Conservation (phyloP, 2,888 invertebrate genomes). For the Mechanitis messenoides region DNA sequence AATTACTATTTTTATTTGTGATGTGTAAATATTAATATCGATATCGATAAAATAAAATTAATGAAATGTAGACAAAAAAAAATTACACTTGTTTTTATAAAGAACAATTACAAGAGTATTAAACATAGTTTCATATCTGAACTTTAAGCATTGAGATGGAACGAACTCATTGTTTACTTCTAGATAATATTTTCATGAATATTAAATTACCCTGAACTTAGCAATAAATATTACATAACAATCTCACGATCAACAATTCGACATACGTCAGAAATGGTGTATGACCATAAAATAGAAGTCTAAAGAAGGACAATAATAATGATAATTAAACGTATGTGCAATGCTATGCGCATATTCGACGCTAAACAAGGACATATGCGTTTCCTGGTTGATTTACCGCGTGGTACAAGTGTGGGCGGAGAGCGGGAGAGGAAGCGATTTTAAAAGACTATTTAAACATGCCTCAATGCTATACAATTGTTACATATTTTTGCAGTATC, state of each 20-base stretch:
- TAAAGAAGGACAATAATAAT: conserved; percentile 59
- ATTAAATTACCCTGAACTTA: not conserved
- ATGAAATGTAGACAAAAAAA: not conserved
- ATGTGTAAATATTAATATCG: too few species aligned
- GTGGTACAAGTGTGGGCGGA: conserved; percentile 33
- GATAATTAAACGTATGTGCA: conserved; percentile 61
- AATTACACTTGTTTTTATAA: not conserved
- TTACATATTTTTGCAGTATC: too few species aligned
- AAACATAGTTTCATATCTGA: too few species aligned
- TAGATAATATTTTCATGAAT: not conserved
- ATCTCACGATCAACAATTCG: conserved; percentile 1
- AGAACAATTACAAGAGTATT: too few species aligned
- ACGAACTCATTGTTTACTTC: too few species aligned
- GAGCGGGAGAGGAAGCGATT: conserved; percentile 14
- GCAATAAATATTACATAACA: not conserved
- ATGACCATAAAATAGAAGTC: conserved; percentile 34
- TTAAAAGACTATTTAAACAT: too few species aligned
- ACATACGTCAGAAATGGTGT: conserved; percentile 33
- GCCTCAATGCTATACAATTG: too few species aligned
- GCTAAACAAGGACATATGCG: conserved; percentile 67
- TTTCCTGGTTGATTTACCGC: conserved; percentile 70
- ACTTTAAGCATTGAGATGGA: too few species aligned
- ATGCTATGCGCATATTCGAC: conserved; percentile 62
- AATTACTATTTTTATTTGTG: too few species aligned
- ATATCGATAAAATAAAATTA: not conserved